Percentiles rank a stretch among this genome's conserved stretches.
These are phyloP conservation scores for Colistium nudipinnis DNA, from an alignment of 2,113 vertebrate genomes.

Conservation along the genomic window DNA sequence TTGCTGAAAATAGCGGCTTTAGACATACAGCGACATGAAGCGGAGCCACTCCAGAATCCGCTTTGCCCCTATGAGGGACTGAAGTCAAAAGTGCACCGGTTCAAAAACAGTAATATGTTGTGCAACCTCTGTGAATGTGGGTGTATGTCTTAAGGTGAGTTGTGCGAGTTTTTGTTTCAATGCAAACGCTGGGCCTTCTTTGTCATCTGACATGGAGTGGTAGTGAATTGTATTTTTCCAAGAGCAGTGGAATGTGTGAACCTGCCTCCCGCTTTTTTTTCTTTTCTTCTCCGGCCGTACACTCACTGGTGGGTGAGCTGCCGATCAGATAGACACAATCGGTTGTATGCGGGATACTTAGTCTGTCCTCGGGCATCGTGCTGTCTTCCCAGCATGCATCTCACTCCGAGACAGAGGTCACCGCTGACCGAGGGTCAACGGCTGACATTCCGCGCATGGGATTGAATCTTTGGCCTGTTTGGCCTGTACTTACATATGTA, in stretches of 20 bases:
- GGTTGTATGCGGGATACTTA: slow-evolving; percentile 54
- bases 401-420: slow-evolving; percentile 59
- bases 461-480: slow-evolving; percentile 48
- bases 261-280: slow-evolving; percentile 42
- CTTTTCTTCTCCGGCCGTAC: slow-evolving; percentile 47
- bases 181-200: slow-evolving; percentile 51
- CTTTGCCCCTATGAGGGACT: slow-evolving; percentile 34
- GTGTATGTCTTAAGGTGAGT: slow-evolving; percentile 51
- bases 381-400: slow-evolving; percentile 58
- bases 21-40: slow-evolving; percentile 37
- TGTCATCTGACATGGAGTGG: slow-evolving; percentile 47
- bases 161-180: slow-evolving; percentile 58
- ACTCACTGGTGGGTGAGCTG: slow-evolving; percentile 53
- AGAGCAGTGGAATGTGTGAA: slow-evolving; percentile 52
- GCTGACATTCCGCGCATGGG: slow-evolving; percentile 9
- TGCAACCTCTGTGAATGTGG: slow-evolving; percentile 33
- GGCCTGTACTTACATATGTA: slow-evolving; percentile 63
- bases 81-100: slow-evolving; percentile 35
- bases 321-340: slow-evolving; percentile 72
- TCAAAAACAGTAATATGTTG: slow-evolving; percentile 41
- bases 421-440: slow-evolving; percentile 15
- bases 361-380: slow-evolving; percentile 51
- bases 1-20: slow-evolving; percentile 60
- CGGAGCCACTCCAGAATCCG: slow-evolving; percentile 25
- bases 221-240: slow-evolving; percentile 59